Conservation (phyloP, 2,797 vertebrate species). For the Enteromius thamalakanensis region DNA sequence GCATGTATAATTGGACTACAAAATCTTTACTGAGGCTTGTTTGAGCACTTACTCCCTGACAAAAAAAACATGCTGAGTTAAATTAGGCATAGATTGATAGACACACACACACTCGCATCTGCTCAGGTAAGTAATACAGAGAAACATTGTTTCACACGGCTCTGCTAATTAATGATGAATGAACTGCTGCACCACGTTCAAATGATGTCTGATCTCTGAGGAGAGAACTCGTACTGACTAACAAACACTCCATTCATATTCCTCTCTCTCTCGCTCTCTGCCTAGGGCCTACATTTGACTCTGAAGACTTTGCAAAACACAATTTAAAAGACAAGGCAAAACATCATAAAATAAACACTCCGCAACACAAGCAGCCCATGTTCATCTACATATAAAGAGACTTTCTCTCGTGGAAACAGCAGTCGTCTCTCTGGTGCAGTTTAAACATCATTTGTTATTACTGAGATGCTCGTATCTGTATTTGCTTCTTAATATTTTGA, state of each 20-base stretch:
- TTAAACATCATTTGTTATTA: constrained; percentile 22
- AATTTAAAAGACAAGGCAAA: constrained; percentile 45
- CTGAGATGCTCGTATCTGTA: neutral
- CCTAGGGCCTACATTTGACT: constrained; percentile 38
- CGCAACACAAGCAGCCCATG: constrained; percentile 6
- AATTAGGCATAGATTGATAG: constrained; percentile 56
- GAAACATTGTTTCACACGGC: constrained; percentile 78
- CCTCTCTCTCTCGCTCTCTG: constrained; percentile 40
- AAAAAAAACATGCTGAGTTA: constrained; percentile 45
- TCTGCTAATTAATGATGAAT: constrained; percentile 83
- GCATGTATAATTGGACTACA: constrained; percentile 17
- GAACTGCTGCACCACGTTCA: constrained; percentile 82
- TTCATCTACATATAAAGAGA: constrained; percentile 36
- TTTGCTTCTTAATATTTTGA: constrained; percentile 5
- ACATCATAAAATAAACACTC: constrained; percentile 44
- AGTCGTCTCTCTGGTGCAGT: neutral
- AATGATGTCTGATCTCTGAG: constrained; percentile 79
- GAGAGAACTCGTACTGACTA: constrained; percentile 64
- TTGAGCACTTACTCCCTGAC: constrained; percentile 37
- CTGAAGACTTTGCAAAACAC: constrained; percentile 41
- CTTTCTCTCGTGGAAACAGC: neutral
- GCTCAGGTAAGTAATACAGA: constrained; percentile 77
- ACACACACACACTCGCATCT: constrained; percentile 52
- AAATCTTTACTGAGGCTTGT: constrained; percentile 29
- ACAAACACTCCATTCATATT: constrained; percentile 56